Evolutionary conservation across 2,888 invertebrate species (phyloP).

Genomic region (Tanytarsus gracilentus): DNA sequence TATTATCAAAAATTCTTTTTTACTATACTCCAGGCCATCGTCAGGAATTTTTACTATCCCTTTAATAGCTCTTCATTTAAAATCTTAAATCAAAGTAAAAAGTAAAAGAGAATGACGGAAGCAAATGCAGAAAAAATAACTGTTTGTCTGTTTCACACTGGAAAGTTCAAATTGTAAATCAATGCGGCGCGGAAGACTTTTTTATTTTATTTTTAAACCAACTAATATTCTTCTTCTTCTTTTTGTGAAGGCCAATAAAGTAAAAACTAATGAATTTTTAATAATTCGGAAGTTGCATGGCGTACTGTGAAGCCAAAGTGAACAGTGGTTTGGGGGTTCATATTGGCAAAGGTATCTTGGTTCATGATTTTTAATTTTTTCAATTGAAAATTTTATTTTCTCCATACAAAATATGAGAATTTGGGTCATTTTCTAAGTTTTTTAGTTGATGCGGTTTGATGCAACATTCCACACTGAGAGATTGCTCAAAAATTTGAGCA

Average conservation of each 20-base stretch:
- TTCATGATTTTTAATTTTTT: too few relatives aligned
- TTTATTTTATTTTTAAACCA: neutral
- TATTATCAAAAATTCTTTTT: neutral
- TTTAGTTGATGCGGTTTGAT: too few relatives aligned
- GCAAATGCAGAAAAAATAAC: neutral
- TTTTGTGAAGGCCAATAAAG: neutral
- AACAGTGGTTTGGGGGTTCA: too few relatives aligned
- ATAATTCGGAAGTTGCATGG: neutral
- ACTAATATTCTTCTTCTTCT: neutral
- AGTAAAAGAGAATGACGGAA: neutral
- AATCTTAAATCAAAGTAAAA: neutral
- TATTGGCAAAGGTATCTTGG: too few relatives aligned
- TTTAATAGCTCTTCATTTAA: neutral
- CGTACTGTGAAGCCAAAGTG: too few relatives aligned
- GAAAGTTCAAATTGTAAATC: neutral
- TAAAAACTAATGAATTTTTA: neutral
- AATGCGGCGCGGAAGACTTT: neutral
- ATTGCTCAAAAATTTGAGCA: too few relatives aligned
- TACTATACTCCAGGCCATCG: neutral
- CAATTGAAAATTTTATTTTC: too few relatives aligned
- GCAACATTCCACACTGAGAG: too few relatives aligned
- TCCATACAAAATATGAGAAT: too few relatives aligned
- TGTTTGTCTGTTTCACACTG: neutral
- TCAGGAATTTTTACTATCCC: neutral
- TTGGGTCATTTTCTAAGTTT: too few relatives aligned